Percentiles rank a stretch among this genome's conserved stretches.
Conservation (phyloP, 2,888 invertebrate species). For the Hemithea aestivaria region DNA sequence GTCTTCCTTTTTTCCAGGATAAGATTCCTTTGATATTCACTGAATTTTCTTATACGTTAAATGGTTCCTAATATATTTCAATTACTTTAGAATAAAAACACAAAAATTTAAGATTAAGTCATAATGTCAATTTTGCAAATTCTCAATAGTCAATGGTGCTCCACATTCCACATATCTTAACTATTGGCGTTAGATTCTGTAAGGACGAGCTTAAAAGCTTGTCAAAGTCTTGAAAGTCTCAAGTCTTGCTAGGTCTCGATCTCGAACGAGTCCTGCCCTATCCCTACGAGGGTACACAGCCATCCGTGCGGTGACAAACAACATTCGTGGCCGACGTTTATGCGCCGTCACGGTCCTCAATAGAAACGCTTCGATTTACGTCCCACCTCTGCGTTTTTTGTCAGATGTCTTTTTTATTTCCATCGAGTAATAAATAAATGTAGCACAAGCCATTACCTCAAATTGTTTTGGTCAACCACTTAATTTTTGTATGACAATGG, state of each 20-base stretch:
- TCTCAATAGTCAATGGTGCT: no score
- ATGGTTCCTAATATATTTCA: no score
- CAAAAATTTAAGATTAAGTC: no score
- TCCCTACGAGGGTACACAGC: conserved; percentile 19
- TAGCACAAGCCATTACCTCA: conserved; percentile 45
- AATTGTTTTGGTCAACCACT: conserved; percentile 29
- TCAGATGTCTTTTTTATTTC: conserved; percentile 55
- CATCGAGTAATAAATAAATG: conserved; percentile 35
- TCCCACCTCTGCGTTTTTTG: conserved; percentile 56
- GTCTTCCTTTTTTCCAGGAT: no score
- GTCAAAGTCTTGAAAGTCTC: no score
- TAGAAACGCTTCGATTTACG: conserved; percentile 71
- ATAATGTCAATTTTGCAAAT: no score
- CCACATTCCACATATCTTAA: no score
- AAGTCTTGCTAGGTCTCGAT: neutral
- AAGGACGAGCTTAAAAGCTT: no score
- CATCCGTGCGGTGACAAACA: conserved; percentile 68
- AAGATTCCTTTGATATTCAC: no score
- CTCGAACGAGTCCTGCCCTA: conserved; percentile 6
- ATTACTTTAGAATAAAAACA: no score
- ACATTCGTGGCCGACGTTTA: conserved; percentile 67
- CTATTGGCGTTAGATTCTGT: no score
- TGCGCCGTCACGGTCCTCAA: conserved; percentile 73
- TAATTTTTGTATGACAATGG: conserved; percentile 11
- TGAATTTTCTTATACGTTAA: no score